phyloP scores from a whole-genome alignment of 2,113 vertebrate species.

The Ginglymostoma cirratum region DNA sequence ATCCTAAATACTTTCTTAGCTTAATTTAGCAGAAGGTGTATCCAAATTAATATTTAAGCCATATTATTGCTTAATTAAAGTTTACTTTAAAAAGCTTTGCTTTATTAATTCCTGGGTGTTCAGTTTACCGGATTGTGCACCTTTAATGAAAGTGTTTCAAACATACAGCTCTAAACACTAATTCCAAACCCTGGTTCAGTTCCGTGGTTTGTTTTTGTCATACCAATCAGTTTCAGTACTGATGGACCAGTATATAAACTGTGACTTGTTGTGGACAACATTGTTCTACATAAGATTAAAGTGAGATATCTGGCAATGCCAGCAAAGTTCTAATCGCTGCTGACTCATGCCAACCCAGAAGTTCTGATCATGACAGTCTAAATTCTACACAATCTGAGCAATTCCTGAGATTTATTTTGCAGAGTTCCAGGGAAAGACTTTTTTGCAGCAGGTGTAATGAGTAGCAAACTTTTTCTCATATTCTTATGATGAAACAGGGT shows the following conservation, averaged over 20 bases:
- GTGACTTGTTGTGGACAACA: not conserved
- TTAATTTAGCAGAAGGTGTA: not conserved
- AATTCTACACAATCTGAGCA: constrained; percentile 11
- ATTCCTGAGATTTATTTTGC: not conserved
- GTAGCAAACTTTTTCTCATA: not conserved
- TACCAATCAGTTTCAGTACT: not conserved
- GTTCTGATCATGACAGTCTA: not conserved
- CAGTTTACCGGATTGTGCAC: not conserved
- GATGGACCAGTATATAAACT: not conserved
- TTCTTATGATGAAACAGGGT: too few relatives aligned
- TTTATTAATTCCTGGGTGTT: not conserved
- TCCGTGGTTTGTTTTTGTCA: too few relatives aligned
- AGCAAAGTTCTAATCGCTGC: not conserved
- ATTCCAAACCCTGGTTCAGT: not conserved
- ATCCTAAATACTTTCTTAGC: constrained; percentile 7
- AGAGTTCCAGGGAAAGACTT: not conserved
- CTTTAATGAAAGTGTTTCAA: not conserved
- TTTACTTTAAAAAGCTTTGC: not conserved
- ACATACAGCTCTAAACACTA: not conserved
- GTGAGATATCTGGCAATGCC: not conserved
- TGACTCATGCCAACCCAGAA: not conserved
- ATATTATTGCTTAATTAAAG: not conserved
- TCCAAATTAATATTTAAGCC: not conserved
- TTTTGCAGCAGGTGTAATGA: constrained; percentile 5
- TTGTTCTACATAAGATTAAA: not conserved